These are phyloP conservation scores for Caenorhabditis imperialis DNA, from an alignment of 2,888 invertebrate species.

Conservation along the genomic window DNA sequence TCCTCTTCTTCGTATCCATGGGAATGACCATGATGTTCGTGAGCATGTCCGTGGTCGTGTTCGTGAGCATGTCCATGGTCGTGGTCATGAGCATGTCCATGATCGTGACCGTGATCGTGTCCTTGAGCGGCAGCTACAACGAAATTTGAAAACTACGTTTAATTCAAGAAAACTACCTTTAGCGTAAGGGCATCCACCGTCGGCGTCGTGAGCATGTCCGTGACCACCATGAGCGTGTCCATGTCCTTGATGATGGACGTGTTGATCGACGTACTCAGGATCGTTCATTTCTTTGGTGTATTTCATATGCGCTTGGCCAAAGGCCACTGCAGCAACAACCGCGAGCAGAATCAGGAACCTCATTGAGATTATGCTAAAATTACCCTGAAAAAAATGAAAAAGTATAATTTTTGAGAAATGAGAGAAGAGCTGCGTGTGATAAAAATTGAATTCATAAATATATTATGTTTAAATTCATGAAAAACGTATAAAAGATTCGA, in stretches of 20 bases:
- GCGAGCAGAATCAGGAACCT: slow-evolving; percentile 27
- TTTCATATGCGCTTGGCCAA: slow-evolving; percentile 69
- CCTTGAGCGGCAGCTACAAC: slow-evolving; percentile 43
- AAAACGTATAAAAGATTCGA: slow-evolving; percentile 3
- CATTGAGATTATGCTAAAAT: slow-evolving; percentile 35
- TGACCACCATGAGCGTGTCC: slow-evolving; percentile 63
- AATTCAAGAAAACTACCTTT: slow-evolving; percentile 16
- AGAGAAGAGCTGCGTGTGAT: too few species aligned
- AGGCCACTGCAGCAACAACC: slow-evolving; percentile 18
- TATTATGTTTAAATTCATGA: too few species aligned
- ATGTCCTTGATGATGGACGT: slow-evolving; percentile 47
- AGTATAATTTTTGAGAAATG: background rate
- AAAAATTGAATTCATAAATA: too few species aligned
- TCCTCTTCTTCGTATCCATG: slow-evolving; percentile 47
- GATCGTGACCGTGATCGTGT: slow-evolving; percentile 45
- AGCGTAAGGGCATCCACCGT: slow-evolving; percentile 54
- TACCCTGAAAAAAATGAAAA: slow-evolving; percentile 21
- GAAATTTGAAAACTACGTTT: background rate
- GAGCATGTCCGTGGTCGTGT: slow-evolving; percentile 58
- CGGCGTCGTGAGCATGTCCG: slow-evolving; percentile 53
- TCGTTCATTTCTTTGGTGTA: slow-evolving; percentile 75
- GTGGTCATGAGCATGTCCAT: slow-evolving; percentile 49
- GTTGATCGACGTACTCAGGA: slow-evolving; percentile 36
- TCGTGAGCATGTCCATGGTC: slow-evolving; percentile 55
- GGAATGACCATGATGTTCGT: slow-evolving; percentile 48